Base-by-base conservation (phyloP, 2,888 invertebrate species). In the Mesorhabditis sp. region DNA sequence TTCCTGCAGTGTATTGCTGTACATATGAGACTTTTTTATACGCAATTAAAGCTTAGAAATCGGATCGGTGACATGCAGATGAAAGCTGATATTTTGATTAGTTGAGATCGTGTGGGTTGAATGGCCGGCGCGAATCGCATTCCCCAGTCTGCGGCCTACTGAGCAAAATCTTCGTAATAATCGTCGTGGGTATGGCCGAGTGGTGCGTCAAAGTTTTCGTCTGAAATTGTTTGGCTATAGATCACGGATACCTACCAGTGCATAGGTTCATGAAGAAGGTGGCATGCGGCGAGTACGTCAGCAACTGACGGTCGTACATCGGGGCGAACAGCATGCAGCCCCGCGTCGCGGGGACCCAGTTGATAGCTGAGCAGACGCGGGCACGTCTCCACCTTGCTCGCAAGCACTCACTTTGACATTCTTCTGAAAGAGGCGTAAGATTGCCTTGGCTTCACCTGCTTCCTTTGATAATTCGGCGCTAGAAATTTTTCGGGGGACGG, bases 381-480 rank as follows among this genome's bases (percentile, higher is more conserved):
- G 10, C 58, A 10, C 58, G 58, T 50, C 58, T 50, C 58, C 58
- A 10, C n/a, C 58, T 50, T n/a, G 10, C 58, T 2, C 58, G 58
- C 58, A 50, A 50, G n/a, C 58, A 50, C 58, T 50, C 58, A 50
- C 58, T 50, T 50, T 50, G 58, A 50, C 58, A 50, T n/a, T 50
- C 58, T 50, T 50, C 58, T 50, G n/a, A n/a, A 50, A 50, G 28
- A 28, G 28, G 28, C 28, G 28, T 28, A 28, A 2, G 28, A 28
- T 28, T 28, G 28, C 28, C 28, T 28, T 28, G 28, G 28, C 28
- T 28, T 28, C 28, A 28, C 28, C 2, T 28, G 28, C 28, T 28
- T 28, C 28, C 1, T 1, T 1, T 28, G 28, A 28, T 28, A 28
- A 28, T 28, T 28, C 28, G 28, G 28, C 28, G 28, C 28, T 28